Evolutionary conservation across 2,113 vertebrate species (phyloP).

Genomic region (Rhabdomys dilectus): DNA sequence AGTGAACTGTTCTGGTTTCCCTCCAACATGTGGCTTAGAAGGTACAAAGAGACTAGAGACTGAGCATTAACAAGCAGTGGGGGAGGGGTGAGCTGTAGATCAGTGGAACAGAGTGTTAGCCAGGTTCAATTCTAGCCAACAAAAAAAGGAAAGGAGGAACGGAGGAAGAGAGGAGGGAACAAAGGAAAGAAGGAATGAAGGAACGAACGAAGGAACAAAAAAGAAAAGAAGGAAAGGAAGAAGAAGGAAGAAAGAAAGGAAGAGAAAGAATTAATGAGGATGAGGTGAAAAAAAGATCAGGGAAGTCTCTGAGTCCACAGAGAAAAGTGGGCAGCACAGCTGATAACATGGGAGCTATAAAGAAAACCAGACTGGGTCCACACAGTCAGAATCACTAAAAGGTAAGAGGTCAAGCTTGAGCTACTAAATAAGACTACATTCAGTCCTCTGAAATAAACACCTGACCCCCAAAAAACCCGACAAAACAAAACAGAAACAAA

Average conservation of each 20-base stretch:
- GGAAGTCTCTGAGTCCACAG: background rate
- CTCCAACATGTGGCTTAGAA: slow-evolving; percentile 17
- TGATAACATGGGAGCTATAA: background rate
- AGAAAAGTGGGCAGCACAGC: background rate
- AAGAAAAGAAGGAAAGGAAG: too few relatives aligned
- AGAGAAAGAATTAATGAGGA: background rate
- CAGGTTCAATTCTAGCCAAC: background rate
- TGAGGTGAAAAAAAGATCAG: background rate
- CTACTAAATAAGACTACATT: background rate
- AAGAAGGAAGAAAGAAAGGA: too few relatives aligned
- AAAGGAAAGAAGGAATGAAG: too few relatives aligned
- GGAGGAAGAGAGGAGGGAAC: too few relatives aligned
- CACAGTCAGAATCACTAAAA: background rate
- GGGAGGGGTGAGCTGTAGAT: background rate
- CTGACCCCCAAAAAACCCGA: background rate
- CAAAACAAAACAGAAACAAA: background rate
- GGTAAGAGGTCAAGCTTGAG: slow-evolving; percentile 8
- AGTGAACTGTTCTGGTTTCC: background rate
- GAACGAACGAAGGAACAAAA: too few relatives aligned
- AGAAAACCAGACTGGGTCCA: background rate
- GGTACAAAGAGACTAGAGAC: background rate
- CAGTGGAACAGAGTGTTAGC: background rate
- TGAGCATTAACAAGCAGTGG: background rate
- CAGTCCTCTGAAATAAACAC: slow-evolving; percentile 55
- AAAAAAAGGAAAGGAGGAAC: too few relatives aligned